Conservation (phyloP, 2,888 invertebrate species). For the Melanargia galathea region DNA sequence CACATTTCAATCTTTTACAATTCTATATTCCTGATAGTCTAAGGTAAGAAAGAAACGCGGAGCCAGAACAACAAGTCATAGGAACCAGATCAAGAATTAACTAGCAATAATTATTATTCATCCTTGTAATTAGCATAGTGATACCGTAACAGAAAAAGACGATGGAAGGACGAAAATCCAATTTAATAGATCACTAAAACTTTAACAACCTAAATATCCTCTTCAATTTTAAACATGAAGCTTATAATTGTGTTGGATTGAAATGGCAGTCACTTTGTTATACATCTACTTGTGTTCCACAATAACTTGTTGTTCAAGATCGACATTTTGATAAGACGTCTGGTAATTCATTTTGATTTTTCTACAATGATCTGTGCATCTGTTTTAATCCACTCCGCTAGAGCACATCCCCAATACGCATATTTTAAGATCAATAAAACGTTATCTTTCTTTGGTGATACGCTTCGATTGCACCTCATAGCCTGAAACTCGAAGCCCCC, state of each 20-base stretch:
- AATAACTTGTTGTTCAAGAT: neutral
- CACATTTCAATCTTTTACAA: constrained; percentile 7
- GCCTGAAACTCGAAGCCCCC: neutral
- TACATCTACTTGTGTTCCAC: neutral
- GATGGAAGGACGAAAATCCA: too few relatives aligned
- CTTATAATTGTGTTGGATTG: neutral
- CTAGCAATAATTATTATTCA: too few relatives aligned
- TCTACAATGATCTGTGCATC: neutral
- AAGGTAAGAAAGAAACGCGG: neutral
- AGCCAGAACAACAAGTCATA: neutral
- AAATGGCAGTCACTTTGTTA: neutral
- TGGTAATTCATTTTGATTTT: neutral
- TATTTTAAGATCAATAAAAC: neutral
- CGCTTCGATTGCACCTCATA: neutral
- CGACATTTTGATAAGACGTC: neutral
- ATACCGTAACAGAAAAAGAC: neutral
- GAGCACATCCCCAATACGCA: constrained; percentile 1
- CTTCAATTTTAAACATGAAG: too few relatives aligned
- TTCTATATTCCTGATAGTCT: neutral
- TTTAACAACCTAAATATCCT: too few relatives aligned
- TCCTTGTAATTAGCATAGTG: neutral
- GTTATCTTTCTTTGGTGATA: neutral
- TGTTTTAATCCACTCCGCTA: neutral
- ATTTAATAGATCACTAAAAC: too few relatives aligned
- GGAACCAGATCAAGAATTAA: neutral